These are phyloP conservation scores for Empidonax traillii DNA, from an alignment of 2,113 vertebrate genomes.

Conservation along the genomic window DNA sequence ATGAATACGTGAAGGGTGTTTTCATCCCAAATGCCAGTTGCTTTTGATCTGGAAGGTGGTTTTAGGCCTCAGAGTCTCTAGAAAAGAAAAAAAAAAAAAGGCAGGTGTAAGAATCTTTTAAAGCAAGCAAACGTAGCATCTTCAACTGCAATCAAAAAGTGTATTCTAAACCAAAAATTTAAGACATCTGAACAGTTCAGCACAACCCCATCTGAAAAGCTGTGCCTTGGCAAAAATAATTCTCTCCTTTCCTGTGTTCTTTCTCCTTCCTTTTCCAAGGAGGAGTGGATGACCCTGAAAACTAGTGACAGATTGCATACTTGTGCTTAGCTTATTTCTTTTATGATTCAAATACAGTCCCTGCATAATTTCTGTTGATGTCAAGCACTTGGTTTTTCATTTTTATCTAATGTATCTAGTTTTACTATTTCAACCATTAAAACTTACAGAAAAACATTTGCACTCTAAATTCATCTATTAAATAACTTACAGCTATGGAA, in stretches of 20 bases:
- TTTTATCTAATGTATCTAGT: neutral
- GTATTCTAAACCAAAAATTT: neutral
- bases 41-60: neutral
- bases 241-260: neutral
- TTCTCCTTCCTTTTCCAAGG: neutral
- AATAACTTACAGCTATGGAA: neutral
- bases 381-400: neutral
- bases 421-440: constrained; percentile 31
- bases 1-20: neutral
- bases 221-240: neutral
- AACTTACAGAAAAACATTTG: neutral
- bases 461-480: neutral
- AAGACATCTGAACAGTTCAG: neutral
- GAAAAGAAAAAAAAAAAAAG: neutral
- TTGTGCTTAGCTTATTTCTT: neutral
- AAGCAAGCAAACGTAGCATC: neutral
- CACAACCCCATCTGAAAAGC: neutral
- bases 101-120: neutral
- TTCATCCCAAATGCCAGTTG: neutral
- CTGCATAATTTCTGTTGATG: neutral
- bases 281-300: neutral
- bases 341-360: neutral
- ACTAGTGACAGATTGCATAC: neutral
- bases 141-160: neutral
- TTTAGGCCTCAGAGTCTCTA: neutral